Evolutionary conservation across 2,113 vertebrate genomes (phyloP), one percentile per base, ranked within the genome.

Genomic region (Crocuta crocuta): DNA sequence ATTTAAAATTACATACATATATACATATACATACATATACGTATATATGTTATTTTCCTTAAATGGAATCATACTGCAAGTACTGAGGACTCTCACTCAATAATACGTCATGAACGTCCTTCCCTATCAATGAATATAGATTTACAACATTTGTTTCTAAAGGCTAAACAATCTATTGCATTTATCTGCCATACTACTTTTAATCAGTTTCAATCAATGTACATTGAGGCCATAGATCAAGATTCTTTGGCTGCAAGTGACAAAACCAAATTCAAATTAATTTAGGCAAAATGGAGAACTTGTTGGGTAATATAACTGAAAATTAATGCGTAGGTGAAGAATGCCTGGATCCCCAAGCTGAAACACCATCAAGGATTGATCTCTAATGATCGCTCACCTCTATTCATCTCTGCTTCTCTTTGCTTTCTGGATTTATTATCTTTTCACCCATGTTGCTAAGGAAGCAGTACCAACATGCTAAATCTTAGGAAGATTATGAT

Each of bases 261-360:
- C 39, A 89, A 89, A 93, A 93, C 9, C 10, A 89, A 83, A 93
- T 84, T 24, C 53, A 71, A 86, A 86, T 55, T 85, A 61, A 31
- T 80, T 55, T 65, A 55, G 73, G 33, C 23, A 79, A 79, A 71
- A 79, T 45, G 21, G 43, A 39, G n/a, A 85, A 80, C 45, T 17
- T 65, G 13, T 21, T 28, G 15, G 19, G 13, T 84, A 70, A 84
- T 70, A 39, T 39, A 84, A 84, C 19, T 73, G 55, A 88, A 92
- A 81, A 74, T 31, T 45, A 65, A 55, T 31, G 45, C 31, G 7
- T 31, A 76, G 39, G 63, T 63, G 33, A 89, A 85, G 43, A 80
- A 91, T 79, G 61, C 55, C 16, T 65, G 13, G 58, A 63, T 85
- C 53, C n/a, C 65, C 16, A 26, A 28, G n/a, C 43, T 96, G 43